Evolutionary conservation across 2,888 invertebrate species (phyloP), one percentile per base, ranked within the genome.

Genomic region (Drosophila limbata): DNA sequence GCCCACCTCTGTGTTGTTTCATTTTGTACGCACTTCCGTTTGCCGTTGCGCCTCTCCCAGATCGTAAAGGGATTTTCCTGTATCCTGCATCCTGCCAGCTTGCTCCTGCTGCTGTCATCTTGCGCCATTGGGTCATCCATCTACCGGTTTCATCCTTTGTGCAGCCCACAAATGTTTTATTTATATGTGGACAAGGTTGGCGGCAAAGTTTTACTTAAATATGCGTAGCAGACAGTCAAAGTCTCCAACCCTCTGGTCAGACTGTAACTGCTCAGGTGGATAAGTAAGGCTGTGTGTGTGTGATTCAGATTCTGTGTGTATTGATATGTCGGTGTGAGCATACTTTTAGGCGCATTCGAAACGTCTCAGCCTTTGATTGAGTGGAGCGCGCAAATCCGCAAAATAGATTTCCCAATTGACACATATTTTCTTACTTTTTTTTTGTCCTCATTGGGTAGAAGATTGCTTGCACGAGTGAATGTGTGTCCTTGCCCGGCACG

Each of bases 111-210:
- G 68, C 88, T 90, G 90, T 89, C 86, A 90, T 90, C 86, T 90
- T 89, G 81, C 81, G 87, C 88, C 90, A 88, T 65, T 86, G 87
- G 90, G 89, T 89, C 86, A 87, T 87, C 88, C 90, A 87, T 87
- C 86, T 88, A 83, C 75, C 75, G 63, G 63, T 78, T 87, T 84
- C 88, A 84, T 79, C 88, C 82, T 87, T 79, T 79, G 85, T 84
- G 84, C 88, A 80, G 80, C 51, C 81, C 88, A 72, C 90, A 86
- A 86, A 86, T 86, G 88, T 86, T 88, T 86, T 86, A 86, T 86
- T 86, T 86, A 86, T 86, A 80, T 89, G 89, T 85, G 89, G 89
- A 89, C 84, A 84, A 65, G 69, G 74, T 76, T 71, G 70, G 69
- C 71, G 71, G 80, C 77, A 69, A 82, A 81, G 74, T 80, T 83